Evolutionary conservation across 1,140 invertebrate genomes (phyloP).

Genomic region (Trichonephila clavata): DNA sequence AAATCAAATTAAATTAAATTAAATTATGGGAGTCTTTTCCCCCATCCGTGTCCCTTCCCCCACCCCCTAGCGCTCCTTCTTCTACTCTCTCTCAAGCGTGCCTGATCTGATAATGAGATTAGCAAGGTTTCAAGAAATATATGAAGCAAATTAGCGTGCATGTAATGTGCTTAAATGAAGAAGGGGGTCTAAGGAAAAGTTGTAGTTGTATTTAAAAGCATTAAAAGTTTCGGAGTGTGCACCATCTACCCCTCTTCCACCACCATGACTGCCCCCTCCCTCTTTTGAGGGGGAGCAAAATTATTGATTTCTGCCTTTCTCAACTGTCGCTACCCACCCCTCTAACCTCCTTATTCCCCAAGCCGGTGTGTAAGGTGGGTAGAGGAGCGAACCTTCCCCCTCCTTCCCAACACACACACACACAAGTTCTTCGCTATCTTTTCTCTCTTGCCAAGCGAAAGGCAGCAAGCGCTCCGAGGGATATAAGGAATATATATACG

Average conservation of each 20-base stretch:
- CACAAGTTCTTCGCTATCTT: slow-evolving; percentile 75
- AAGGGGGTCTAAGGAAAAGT: slow-evolving; percentile 75
- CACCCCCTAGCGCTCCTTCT: slow-evolving; percentile 23
- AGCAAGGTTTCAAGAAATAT: slow-evolving; percentile 77
- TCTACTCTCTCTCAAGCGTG: slow-evolving; percentile 65
- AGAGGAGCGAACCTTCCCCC: neutral
- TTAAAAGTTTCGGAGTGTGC: slow-evolving; percentile 76
- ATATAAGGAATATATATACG: slow-evolving; percentile 75
- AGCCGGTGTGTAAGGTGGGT: slow-evolving; percentile 48
- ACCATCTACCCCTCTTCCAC: neutral
- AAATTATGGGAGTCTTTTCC: slow-evolving; percentile 74
- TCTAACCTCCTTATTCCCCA: slow-evolving; percentile 67
- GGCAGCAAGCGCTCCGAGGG: slow-evolving; percentile 70
- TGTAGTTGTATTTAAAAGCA: slow-evolving; percentile 77
- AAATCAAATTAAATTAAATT: slow-evolving; percentile 77
- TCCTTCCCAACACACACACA: neutral
- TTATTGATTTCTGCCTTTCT: slow-evolving; percentile 76
- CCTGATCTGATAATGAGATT: slow-evolving; percentile 77
- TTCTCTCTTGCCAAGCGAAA: slow-evolving; percentile 65
- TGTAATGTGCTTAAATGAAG: slow-evolving; percentile 77
- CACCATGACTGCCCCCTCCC: neutral
- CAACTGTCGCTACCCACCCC: slow-evolving; percentile 47
- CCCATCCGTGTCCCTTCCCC: neutral
- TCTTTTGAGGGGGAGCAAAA: slow-evolving; percentile 53
- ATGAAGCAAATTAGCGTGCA: slow-evolving; percentile 77